Evolutionary conservation across 2,113 vertebrate species (phyloP).

Genomic region (Chelonoidis abingdonii): DNA sequence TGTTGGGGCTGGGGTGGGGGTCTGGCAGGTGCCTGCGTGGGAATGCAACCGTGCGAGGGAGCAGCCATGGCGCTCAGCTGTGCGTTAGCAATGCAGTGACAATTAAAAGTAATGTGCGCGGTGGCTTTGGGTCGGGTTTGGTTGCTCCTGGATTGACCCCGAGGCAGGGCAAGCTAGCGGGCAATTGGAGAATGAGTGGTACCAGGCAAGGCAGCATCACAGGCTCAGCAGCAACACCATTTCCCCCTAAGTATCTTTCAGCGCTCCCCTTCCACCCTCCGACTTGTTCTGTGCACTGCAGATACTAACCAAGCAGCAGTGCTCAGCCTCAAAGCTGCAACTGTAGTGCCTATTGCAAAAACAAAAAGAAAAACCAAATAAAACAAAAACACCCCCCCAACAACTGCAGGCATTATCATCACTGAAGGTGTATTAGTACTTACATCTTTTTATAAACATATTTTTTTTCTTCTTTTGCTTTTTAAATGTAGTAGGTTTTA

Average conservation of each 20-base stretch:
- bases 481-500: neutral
- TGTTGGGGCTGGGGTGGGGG: neutral
- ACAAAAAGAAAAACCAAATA: neutral
- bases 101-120: neutral
- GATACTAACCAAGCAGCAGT: conserved; percentile 46
- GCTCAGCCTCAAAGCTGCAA: conserved; percentile 50
- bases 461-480: neutral
- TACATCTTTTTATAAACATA: neutral
- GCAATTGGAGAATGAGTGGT: neutral
- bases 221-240: neutral
- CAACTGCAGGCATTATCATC: conserved; percentile 11
- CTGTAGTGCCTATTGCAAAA: neutral
- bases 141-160: neutral
- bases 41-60: too few species aligned
- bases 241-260: neutral
- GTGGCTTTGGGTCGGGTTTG: neutral
- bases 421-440: neutral
- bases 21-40: neutral
- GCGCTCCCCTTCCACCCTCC: neutral
- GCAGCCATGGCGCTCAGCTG: neutral
- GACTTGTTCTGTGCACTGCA: conserved; percentile 50
- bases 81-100: neutral
- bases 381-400: neutral
- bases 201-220: neutral
- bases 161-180: neutral